Conservation (phyloP, 2,888 invertebrate species). For the Melinaea marsaeus region DNA sequence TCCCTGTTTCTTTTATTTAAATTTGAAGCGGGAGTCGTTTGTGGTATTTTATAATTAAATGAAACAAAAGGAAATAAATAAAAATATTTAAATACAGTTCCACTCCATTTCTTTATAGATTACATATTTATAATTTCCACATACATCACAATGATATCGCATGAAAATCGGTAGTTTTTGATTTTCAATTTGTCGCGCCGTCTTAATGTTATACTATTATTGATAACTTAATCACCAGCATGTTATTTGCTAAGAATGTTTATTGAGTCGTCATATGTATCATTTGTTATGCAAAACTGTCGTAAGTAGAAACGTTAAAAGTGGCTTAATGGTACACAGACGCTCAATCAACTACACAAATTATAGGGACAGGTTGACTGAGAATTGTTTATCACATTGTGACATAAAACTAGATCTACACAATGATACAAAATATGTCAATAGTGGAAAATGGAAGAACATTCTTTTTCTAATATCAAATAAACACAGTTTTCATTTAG, state of each 20-base stretch:
- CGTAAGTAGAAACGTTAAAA: conserved; percentile 49
- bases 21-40: too few species aligned
- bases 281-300: conserved; percentile 71
- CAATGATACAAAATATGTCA: not conserved
- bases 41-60: too few species aligned
- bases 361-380: conserved; percentile 55
- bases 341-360: conserved; percentile 51
- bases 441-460: not conserved
- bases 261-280: conserved; percentile 50
- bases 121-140: too few species aligned
- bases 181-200: too few species aligned
- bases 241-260: not conserved
- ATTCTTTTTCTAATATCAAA: not conserved
- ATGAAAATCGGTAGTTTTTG: too few species aligned
- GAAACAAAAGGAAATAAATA: too few species aligned
- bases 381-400: conserved; percentile 49
- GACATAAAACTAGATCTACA: not conserved
- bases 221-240: not conserved
- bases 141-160: too few species aligned
- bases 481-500: not conserved
- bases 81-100: too few species aligned
- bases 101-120: too few species aligned
- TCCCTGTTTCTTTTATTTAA: too few species aligned
- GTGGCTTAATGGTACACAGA: conserved; percentile 56
- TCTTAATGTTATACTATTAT: not conserved